Evolutionary conservation across 2,113 vertebrate genomes (phyloP).

Genomic region (Pteropus alecto): DNA sequence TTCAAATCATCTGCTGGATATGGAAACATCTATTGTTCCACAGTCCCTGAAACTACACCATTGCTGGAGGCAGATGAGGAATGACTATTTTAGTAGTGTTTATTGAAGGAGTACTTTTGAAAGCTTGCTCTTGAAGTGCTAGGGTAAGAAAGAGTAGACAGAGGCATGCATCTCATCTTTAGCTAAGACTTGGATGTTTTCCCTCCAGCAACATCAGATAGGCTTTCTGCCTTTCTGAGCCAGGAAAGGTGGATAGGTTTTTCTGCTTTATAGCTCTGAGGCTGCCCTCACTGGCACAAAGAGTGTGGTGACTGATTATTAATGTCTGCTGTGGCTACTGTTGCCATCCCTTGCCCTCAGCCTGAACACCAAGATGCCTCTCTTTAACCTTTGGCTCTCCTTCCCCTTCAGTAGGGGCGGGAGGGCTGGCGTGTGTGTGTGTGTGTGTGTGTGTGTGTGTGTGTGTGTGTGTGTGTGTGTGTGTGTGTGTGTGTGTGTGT

Average conservation of each 20-base stretch:
- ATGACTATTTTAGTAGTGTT: slow-evolving; percentile 37
- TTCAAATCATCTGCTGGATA: neutral
- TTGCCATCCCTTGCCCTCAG: neutral
- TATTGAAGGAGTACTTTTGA: slow-evolving; percentile 2
- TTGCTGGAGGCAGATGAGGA: slow-evolving; percentile 17
- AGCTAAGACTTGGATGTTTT: neutral
- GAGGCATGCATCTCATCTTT: neutral
- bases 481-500: neutral
- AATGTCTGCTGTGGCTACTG: neutral
- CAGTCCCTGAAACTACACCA: neutral
- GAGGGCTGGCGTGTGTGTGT: neutral
- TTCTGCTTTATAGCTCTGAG: neutral
- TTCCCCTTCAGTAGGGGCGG: neutral
- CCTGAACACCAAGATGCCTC: neutral
- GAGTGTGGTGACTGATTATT: neutral
- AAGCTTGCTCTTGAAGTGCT: neutral
- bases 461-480: neutral
- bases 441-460: neutral
- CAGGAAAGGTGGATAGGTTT: neutral
- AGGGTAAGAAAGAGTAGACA: neutral
- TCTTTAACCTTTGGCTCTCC: neutral
- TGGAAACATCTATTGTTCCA: slow-evolving; percentile 6
- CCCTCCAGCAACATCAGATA: neutral
- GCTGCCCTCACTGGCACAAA: neutral
- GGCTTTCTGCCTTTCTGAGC: neutral